These are phyloP conservation scores for Cotesia congregata DNA, from an alignment of 2,888 invertebrate genomes.

Conservation along the genomic window DNA sequence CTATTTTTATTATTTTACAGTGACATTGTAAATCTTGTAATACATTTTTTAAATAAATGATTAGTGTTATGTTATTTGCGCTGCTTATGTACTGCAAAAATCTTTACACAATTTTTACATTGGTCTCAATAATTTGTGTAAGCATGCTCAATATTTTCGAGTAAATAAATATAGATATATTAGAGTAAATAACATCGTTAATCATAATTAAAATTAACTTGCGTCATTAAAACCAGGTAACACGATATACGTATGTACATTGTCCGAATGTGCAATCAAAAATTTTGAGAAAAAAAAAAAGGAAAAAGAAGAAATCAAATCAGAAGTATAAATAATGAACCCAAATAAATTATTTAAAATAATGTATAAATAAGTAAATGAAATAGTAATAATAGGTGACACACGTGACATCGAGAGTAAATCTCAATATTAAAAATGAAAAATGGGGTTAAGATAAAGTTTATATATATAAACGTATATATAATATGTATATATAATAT, in stretches of 20 bases:
- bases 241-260: background rate
- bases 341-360: background rate
- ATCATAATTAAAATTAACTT: background rate
- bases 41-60: background rate
- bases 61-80: background rate
- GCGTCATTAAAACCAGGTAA: background rate
- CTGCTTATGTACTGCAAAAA: background rate
- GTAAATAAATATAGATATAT: background rate
- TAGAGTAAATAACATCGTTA: background rate
- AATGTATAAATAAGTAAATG: background rate
- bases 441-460: background rate
- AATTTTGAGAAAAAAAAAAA: background rate
- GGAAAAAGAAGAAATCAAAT: background rate
- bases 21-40: slow-evolving; percentile 8
- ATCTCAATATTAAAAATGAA: background rate
- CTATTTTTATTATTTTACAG: slow-evolving; percentile 59
- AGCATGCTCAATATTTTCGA: background rate
- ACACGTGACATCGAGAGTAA: background rate
- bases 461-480: background rate
- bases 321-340: background rate
- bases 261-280: background rate
- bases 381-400: background rate
- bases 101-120: background rate
- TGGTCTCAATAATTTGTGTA: background rate
- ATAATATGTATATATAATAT: slow-evolving; percentile 50